Conservation (phyloP, 1,140 invertebrate genomes). For the Pemphigus obesinymphae region DNA sequence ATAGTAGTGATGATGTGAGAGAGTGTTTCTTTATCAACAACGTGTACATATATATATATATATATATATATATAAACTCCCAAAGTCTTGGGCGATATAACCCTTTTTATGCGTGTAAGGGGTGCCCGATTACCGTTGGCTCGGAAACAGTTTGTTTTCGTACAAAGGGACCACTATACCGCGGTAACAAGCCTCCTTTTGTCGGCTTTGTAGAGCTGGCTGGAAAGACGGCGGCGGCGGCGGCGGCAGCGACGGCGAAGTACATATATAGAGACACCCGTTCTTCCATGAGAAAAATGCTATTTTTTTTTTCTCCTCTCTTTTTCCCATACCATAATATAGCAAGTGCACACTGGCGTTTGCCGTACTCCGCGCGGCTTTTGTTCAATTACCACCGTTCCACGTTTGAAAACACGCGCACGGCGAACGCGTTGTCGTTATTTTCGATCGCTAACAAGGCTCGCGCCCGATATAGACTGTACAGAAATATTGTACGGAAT, state of each 20-base stretch:
- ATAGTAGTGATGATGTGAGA: not conserved
- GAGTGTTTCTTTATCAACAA: constrained; percentile 15
- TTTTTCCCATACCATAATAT: not conserved
- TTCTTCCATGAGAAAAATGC: constrained; percentile 17
- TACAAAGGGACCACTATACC: not conserved
- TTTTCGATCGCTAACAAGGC: not conserved
- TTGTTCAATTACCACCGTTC: not conserved
- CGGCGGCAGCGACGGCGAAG: not conserved
- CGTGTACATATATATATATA: too few species aligned
- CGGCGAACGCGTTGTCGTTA: constrained; percentile 5
- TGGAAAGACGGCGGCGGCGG: not conserved
- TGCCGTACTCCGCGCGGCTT: not conserved
- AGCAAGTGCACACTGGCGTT: not conserved
- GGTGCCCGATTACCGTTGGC: constrained; percentile 32
- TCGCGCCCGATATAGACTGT: too few species aligned
- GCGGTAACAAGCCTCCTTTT: constrained; percentile 31
- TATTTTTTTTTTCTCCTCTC: not conserved
- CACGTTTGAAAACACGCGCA: not conserved
- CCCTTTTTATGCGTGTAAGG: constrained; percentile 16
- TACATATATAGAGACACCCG: too few species aligned
- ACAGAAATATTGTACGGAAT: too few species aligned
- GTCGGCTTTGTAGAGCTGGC: constrained; percentile 9
- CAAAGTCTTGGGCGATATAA: constrained; percentile 26
- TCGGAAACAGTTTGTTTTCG: constrained; percentile 39
- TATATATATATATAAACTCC: constrained; percentile 1